Evolutionary conservation across 2,797 vertebrate genomes (phyloP), one percentile per base, ranked within the genome.

Genomic region (Adelosebastes latens): DNA sequence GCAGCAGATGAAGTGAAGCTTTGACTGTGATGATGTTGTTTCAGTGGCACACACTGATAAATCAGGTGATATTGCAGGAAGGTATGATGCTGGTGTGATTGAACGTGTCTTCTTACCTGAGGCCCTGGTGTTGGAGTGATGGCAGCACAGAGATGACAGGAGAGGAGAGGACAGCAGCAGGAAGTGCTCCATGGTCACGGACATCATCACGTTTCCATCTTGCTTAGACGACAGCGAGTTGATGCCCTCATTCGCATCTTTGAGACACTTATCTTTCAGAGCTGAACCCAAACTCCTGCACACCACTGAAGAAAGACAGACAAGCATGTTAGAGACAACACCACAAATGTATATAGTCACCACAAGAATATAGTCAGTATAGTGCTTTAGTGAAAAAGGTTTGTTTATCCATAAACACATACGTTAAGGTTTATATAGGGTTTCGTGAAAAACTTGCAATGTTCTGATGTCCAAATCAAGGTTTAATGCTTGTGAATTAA

Each of bases 261-360:
- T 84, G 13, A 94, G 72, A 87, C 95, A 96, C 79, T 93, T 95
- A 66, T 96, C 95, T 42, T 87, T 96, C 60, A 93, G 79, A 59
- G 90, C 77, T 18, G 90, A 90, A 39, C 95, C 94, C 61, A 96
- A 85, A 75, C 92, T 81, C 39, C 74, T 85, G 86, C 96, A 96
- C 69, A 94, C 55, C 75, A 86, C 96, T 96, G 84, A 53, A 42
- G 59, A 78, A 8, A 80, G 34, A 83, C 0, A 4, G 20, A 49
- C 8, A 65, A 46, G 42, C 42, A 9, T 16, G 20, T 65, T 20
- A 58, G 36, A 39, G 42, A 69, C 61, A 76, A 18, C 1, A 5
- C 25, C 10, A 59, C n/a, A 52, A 39, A 27, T 12, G 0, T 11
- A 52, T 24, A 16, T n/a, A 63, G n/a, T n/a, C n/a, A n/a, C n/a